Base-by-base conservation (phyloP, 2,797 vertebrate genomes). In the Anguilla anguilla region DNA sequence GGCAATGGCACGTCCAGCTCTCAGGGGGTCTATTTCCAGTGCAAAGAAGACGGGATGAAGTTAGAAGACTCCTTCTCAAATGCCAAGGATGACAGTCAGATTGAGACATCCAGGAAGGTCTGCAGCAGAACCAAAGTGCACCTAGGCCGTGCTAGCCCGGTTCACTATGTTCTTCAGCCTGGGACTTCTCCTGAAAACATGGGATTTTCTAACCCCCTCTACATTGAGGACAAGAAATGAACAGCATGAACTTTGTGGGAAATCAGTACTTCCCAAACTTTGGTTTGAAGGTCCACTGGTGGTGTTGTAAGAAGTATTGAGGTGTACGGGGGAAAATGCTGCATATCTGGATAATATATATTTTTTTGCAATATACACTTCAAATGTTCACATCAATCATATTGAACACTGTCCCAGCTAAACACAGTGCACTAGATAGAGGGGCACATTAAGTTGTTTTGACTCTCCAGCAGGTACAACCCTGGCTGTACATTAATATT, bases 1-100 rank as follows among this genome's bases (percentile, higher is more conserved):
- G 94, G 94, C 35, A 94, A 91, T 89, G 88, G 89, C 22, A 55
- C 53, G 4, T 92, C 94, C 15, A 89, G 64, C 1, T 11, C 83
- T 59, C 85, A 92, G 84, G 49, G 87, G 46, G 88, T 81, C 53
- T 57, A 90, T 0, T 51, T 74, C 0, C 55, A 57, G 0, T 87
- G 59, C 51, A 89, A 88, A 69, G 93, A 87, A 31, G 93, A 94
- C 89, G 90, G 9, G 0, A 72, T 93, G 87, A 89, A 91, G 25
- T 89, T 95, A 79, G 85, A 92, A 31, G 93, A 93, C 87, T 10
- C 88, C 6, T 83, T 91, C 81, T 84, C 89, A 0, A 88, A 90
- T 22, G 28, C 2, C 0, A 87, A 93, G 1, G 91, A 93, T 25
- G 89, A 91, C 25, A 55, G 88, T 11, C 90, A 89, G 91, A 84